phyloP scores from a whole-genome alignment of 2,113 vertebrate genomes.

The Carassius auratus region DNA sequence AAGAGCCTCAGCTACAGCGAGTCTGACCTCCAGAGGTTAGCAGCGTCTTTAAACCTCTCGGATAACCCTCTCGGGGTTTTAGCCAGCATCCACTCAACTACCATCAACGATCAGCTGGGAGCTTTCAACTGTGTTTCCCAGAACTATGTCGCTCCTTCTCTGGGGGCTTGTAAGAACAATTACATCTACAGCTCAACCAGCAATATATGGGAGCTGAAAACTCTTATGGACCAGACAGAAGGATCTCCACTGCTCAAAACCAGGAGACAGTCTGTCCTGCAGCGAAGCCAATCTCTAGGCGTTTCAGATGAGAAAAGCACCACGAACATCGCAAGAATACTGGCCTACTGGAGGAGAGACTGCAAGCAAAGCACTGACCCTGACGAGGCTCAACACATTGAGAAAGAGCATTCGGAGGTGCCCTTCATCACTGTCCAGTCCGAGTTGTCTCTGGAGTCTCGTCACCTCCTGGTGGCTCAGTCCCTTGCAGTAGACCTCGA shows the following conservation, averaged over 20 bases:
- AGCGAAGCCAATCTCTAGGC: conserved; percentile 77
- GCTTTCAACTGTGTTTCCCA: conserved; percentile 19
- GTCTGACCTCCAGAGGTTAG: conserved; percentile 83
- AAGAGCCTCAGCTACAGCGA: conserved; percentile 93
- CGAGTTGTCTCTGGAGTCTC: conserved; percentile 80
- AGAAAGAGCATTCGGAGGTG: conserved; percentile 70
- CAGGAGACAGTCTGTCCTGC: conserved; percentile 69
- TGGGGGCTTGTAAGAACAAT: conserved; percentile 63
- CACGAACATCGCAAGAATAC: conserved; percentile 40
- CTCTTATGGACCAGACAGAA: conserved; percentile 62
- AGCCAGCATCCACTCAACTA: conserved; percentile 59
- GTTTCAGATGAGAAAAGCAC: conserved; percentile 56
- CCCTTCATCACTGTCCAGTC: conserved; percentile 82
- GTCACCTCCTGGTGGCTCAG: conserved; percentile 85
- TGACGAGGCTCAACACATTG: conserved; percentile 44
- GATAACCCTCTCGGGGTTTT: conserved; percentile 74
- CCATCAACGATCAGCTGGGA: neutral
- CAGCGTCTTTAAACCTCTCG: conserved; percentile 77
- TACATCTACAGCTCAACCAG: conserved; percentile 63
- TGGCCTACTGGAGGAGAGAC: conserved; percentile 60
- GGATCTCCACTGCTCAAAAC: conserved; percentile 66
- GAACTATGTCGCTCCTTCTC: neutral
- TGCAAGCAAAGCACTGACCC: conserved; percentile 47
- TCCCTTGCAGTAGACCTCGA: conserved; percentile 86
- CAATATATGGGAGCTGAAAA: conserved; percentile 81